Base-by-base conservation (phyloP, 2,888 invertebrate species). In the Epistrophe eligans region DNA sequence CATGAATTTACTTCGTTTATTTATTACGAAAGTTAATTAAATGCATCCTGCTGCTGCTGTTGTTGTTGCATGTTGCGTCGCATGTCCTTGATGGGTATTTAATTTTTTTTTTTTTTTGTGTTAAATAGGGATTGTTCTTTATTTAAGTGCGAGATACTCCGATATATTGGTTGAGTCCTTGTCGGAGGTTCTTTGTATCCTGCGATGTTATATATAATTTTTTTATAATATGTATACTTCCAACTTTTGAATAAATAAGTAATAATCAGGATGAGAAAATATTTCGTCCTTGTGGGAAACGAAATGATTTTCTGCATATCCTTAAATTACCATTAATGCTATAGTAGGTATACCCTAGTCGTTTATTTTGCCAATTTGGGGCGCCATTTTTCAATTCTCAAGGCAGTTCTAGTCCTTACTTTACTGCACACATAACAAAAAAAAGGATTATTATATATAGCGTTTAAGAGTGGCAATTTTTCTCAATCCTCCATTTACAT, bases 1-100 rank as follows among this genome's bases (percentile, higher is more conserved):
- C 55, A 0, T 55, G 43, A 76, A 66, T 67, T 71, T 58, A 58
- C 58, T 64, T 70, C 74, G 83, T 38, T 87, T 87, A 87, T 87
- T 79, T 87, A 83, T 87, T 83, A 83, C 71, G 58, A 87, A 87
- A 87, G 87, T 83, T 87, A 87, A 87, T 87, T 87, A 87, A 87
- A 87, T 87, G 87, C 87, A 87, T 79, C 83, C 87, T 87, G 87
- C 83, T 87, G 79, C 19, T 82, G 77, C 10, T 70, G 15, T 9
- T 55, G 55, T 28, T 55, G 8, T 28, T 55, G 35, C 35, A 6
- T 35, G 72, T 48, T 70, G 40, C 60, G 38, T 38, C 67, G 62
- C 55, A 58, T 66, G 48, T 76, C 83, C 79, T 62, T 79, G 64
- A 45, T 19, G 15, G 50, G 64, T 57, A 9, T 32, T 19, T n/a